phyloP scores from a whole-genome alignment of 2,888 invertebrate species.

The Leucophenga maculata region DNA sequence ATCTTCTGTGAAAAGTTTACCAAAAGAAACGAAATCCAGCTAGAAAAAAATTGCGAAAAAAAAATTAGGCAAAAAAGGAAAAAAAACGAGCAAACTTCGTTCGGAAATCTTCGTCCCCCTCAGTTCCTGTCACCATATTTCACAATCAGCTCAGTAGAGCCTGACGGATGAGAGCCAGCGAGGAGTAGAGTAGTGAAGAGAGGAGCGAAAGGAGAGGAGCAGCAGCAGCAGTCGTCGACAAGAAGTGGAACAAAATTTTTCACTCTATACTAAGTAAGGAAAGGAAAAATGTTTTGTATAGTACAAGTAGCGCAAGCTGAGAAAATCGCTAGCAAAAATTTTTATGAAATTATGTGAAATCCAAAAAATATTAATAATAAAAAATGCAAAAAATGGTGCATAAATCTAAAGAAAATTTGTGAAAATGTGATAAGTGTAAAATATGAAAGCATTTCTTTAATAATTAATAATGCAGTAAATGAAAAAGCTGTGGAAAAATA shows the following conservation, averaged over 20 bases:
- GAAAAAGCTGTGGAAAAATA: slow-evolving; percentile 4
- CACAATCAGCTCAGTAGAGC: neutral
- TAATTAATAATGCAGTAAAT: neutral
- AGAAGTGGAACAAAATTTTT: slow-evolving; percentile 36
- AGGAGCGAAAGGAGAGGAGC: neutral
- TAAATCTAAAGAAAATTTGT: slow-evolving; percentile 4
- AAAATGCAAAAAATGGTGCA: slow-evolving; percentile 33
- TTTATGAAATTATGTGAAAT: slow-evolving; percentile 32
- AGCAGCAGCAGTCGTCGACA: slow-evolving; percentile 9
- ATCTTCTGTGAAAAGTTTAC: neutral
- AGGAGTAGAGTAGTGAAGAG: slow-evolving; percentile 7
- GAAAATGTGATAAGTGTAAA: slow-evolving; percentile 31
- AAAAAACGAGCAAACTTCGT: slow-evolving; percentile 56
- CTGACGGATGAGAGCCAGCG: neutral
- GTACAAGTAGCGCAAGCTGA: slow-evolving; percentile 32
- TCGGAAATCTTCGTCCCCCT: slow-evolving; percentile 31
- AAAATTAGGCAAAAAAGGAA: slow-evolving; percentile 44
- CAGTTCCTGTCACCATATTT: too few species aligned
- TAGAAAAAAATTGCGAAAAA: slow-evolving; percentile 5
- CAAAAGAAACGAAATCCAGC: neutral
- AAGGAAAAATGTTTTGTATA: slow-evolving; percentile 45
- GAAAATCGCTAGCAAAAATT: slow-evolving; percentile 39
- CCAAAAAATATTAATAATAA: neutral
- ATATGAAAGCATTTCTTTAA: slow-evolving; percentile 14
- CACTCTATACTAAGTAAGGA: slow-evolving; percentile 60